phyloP scores from a whole-genome alignment of 1,140 invertebrate species.

The Cryptotermes secundus region DNA sequence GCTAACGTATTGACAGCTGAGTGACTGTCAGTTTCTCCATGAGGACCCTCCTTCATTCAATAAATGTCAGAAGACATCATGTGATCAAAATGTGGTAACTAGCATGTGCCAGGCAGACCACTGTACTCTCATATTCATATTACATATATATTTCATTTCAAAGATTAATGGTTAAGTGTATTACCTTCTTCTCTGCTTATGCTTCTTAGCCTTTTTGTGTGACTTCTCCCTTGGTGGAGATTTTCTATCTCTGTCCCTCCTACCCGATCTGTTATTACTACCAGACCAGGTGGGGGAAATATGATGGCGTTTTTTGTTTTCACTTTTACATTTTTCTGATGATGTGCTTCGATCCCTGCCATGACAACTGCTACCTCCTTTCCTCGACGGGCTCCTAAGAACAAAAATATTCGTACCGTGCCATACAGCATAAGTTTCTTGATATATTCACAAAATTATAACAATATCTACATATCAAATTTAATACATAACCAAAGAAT shows the following conservation, averaged over 20 bases:
- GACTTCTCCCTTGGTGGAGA: not conserved
- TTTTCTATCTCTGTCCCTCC: not conserved
- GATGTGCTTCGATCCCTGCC: not conserved
- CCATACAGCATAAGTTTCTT: not conserved
- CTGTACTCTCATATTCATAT: too few species aligned
- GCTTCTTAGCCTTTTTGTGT: conserved; percentile 12
- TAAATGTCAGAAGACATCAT: too few species aligned
- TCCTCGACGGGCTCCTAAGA: not conserved
- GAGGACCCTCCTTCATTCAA: too few species aligned
- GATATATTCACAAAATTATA: not conserved
- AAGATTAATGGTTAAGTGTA: too few species aligned
- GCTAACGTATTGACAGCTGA: too few species aligned
- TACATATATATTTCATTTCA: too few species aligned
- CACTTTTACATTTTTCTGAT: not conserved
- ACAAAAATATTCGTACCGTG: too few species aligned
- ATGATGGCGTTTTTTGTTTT: not conserved
- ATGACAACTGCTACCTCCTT: not conserved
- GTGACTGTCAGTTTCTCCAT: too few species aligned
- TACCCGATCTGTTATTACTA: not conserved
- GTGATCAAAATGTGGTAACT: too few species aligned
- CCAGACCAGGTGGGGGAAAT: not conserved
- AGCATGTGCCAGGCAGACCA: too few species aligned
- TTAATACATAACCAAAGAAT: too few species aligned
- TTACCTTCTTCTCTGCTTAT: conserved; percentile 25
- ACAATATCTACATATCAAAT: not conserved